These are phyloP conservation scores for Ophonus ardosiacus DNA, from an alignment of 2,888 invertebrate genomes.

Conservation along the genomic window DNA sequence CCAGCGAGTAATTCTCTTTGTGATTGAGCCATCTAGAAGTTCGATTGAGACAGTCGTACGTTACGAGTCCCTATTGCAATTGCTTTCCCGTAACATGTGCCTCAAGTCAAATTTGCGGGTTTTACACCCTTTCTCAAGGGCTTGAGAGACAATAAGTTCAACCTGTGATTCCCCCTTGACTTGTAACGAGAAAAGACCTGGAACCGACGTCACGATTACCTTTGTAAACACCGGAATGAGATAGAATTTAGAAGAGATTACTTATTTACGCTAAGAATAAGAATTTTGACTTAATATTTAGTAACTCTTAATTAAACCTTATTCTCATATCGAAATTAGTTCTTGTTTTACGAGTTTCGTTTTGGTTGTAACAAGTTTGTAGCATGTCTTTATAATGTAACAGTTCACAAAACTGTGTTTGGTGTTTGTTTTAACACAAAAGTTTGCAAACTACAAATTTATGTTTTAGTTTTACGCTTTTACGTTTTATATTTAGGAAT, in stretches of 20 bases:
- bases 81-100: constrained; percentile 25
- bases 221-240: constrained; percentile 15
- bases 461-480: too few relatives aligned
- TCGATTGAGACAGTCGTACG: neutral
- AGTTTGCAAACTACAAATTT: too few relatives aligned
- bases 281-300: too few relatives aligned
- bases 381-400: too few relatives aligned
- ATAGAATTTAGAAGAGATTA: neutral
- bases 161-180: constrained; percentile 39
- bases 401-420: too few relatives aligned
- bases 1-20: neutral
- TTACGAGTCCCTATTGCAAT: constrained; percentile 8
- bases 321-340: too few relatives aligned
- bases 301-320: too few relatives aligned
- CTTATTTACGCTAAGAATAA: too few relatives aligned
- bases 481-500: too few relatives aligned
- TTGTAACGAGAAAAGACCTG: constrained; percentile 30
- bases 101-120: constrained; percentile 51
- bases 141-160: constrained; percentile 13
- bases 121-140: constrained; percentile 1
- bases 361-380: too few relatives aligned
- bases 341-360: too few relatives aligned
- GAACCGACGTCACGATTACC: constrained; percentile 27
- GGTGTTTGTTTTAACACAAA: too few relatives aligned
- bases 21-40: constrained; percentile 11